Evolutionary conservation across 2,888 invertebrate genomes (phyloP).

Genomic region (Chrysina gloriosa): DNA sequence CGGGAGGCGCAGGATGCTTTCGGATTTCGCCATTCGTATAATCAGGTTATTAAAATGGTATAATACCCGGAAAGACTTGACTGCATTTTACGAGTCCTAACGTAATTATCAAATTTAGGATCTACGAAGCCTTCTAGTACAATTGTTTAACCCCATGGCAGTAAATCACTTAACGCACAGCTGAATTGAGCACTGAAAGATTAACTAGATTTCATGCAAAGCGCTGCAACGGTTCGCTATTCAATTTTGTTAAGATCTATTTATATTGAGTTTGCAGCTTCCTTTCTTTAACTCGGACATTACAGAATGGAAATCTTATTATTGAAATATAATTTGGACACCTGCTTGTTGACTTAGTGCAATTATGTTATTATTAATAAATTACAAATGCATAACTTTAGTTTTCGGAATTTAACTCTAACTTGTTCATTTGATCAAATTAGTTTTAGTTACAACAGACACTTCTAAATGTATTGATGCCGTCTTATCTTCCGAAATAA

Average conservation of each 20-base stretch:
- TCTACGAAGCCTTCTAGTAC: slow-evolving; percentile 32
- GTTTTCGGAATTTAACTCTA: no score
- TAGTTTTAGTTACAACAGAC: no score
- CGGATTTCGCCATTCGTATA: slow-evolving; percentile 48
- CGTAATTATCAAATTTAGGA: slow-evolving; percentile 49
- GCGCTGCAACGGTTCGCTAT: slow-evolving; percentile 6
- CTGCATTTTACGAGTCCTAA: slow-evolving; percentile 48
- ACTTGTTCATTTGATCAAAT: no score
- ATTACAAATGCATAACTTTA: no score
- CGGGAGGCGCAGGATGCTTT: slow-evolving; percentile 38
- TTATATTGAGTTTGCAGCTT: slow-evolving; percentile 12
- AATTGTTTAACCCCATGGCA: slow-evolving; percentile 29
- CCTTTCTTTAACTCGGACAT: not conserved
- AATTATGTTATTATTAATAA: no score
- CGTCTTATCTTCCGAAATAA: no score
- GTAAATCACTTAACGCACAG: slow-evolving; percentile 37
- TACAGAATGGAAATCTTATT: no score
- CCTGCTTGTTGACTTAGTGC: no score
- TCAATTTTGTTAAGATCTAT: slow-evolving; percentile 4
- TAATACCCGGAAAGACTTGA: slow-evolving; percentile 45
- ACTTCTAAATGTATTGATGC: no score
- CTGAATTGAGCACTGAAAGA: slow-evolving; percentile 30
- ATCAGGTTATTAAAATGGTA: slow-evolving; percentile 48
- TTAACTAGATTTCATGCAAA: slow-evolving; percentile 30
- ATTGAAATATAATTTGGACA: no score